Evolutionary conservation across 2,797 vertebrate species (phyloP).

Genomic region (Enteromius argenteus): DNA sequence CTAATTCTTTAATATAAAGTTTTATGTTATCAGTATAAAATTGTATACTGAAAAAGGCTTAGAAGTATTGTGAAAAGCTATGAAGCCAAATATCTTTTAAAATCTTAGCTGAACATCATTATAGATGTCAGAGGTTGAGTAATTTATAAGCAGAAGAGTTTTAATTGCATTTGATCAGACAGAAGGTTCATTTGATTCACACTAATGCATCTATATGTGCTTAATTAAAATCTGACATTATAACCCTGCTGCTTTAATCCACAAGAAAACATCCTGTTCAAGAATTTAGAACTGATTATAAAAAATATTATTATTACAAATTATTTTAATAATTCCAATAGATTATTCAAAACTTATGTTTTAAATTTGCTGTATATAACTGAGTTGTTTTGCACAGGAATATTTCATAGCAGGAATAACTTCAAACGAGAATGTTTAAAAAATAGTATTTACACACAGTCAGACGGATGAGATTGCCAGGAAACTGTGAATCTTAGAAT

Average conservation of each 20-base stretch:
- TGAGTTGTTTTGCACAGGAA: background rate
- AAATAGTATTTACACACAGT: background rate
- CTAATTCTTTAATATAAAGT: background rate
- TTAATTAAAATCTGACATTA: slow-evolving; percentile 18
- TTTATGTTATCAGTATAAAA: background rate
- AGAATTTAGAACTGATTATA: background rate
- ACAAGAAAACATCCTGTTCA: background rate
- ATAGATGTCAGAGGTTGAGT: slow-evolving; percentile 38
- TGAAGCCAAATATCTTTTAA: slow-evolving; percentile 1
- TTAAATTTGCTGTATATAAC: background rate
- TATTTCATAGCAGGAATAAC: background rate
- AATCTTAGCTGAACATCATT: slow-evolving; percentile 38
- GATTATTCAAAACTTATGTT: background rate
- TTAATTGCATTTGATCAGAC: slow-evolving; percentile 52
- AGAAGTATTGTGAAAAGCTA: background rate
- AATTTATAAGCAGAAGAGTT: slow-evolving; percentile 38
- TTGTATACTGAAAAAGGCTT: background rate
- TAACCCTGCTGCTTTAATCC: slow-evolving; percentile 28
- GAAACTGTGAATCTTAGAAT: background rate
- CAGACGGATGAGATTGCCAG: background rate
- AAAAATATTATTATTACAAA: slow-evolving; percentile 2
- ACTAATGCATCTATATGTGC: background rate
- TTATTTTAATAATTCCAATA: background rate
- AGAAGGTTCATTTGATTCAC: slow-evolving; percentile 10
- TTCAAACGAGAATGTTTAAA: background rate